Conservation (phyloP, 2,888 invertebrate species). For the Pollenia amentaria region DNA sequence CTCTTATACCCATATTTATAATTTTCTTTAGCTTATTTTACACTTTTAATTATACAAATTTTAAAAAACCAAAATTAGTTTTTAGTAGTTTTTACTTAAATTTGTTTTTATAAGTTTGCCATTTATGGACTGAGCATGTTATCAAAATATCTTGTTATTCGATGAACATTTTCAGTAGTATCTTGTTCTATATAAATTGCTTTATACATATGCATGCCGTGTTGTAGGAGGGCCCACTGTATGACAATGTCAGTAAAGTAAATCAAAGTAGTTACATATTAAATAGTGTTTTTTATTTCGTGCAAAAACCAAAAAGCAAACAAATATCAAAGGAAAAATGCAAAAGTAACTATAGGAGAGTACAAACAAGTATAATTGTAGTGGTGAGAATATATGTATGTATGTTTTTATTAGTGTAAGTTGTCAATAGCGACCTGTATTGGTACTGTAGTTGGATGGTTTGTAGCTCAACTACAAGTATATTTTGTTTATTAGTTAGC, state of each 20-base stretch:
- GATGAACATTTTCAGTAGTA: no score
- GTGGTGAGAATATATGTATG: neutral
- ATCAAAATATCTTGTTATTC: no score
- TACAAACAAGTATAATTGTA: slow-evolving; percentile 20
- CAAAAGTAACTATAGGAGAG: slow-evolving; percentile 50
- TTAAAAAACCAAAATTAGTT: no score
- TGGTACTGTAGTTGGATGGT: slow-evolving; percentile 31
- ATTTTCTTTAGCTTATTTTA: no score
- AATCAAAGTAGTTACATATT: slow-evolving; percentile 67
- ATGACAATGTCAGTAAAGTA: slow-evolving; percentile 65
- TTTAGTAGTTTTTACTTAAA: no score
- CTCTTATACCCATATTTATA: no score
- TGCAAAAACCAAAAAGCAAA: slow-evolving; percentile 33
- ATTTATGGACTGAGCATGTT: no score
- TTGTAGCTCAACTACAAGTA: slow-evolving; percentile 33
- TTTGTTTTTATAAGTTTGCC: no score
- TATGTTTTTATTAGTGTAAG: slow-evolving; percentile 13
- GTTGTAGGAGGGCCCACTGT: neutral
- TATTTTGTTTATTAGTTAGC: slow-evolving; percentile 58
- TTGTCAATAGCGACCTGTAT: slow-evolving; percentile 50
- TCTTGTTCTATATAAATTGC: no score
- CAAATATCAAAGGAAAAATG: slow-evolving; percentile 39
- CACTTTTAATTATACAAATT: no score
- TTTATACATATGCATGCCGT: no score
- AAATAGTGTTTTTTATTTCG: slow-evolving; percentile 38